Evolutionary conservation across 2,797 vertebrate genomes (phyloP), one percentile per base, ranked within the genome.

Genomic region (Smutsia gigantea): DNA sequence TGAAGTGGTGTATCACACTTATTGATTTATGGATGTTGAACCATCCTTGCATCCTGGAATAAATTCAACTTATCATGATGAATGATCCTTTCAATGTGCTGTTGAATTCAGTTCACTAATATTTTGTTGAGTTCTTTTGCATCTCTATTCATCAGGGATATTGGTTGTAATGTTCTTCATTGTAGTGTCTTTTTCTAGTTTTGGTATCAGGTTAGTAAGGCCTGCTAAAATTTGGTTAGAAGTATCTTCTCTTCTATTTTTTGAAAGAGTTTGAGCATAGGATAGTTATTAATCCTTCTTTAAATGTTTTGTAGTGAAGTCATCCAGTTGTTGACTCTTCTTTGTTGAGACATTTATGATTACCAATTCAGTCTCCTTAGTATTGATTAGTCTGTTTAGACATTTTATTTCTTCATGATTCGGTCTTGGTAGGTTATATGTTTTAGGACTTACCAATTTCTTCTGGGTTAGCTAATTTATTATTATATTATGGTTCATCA

Each of bases 391-490:
- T 87, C 42, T 81, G 14, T 83, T 83, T 27, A 74, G 79, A 59
- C 57, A 66, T 89, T 66, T 29, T 88, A 5, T 59, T 94, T 94
- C 39, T 74, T 82, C 77, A 57, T 74, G 92, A 74, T 46, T 88
- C 13, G 66, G 7, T 74, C 46, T 46, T 83, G 13, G 39, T 86
- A 39, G 18, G 18, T 71, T 57, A 57, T 42, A 55, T 39, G 19
- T 79, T 90, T 68, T 79, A 90, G 37, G 74, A 68, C 81, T 68
- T 59, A 51, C 78, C 34, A 21, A 87, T 63, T 79, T 53, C 37
- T 93, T 71, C 57, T 63, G 51, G 7, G 46, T 81, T 71, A 63
- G 79, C 63, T 78, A 87, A 69, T 79, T 87, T 87, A 19, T 87
- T 63, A 15, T 12, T 18, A 12, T 72, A 46, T 51, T 49, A 37